Conservation (phyloP, 2,888 invertebrate genomes). For the Andrena trimmerana region DNA sequence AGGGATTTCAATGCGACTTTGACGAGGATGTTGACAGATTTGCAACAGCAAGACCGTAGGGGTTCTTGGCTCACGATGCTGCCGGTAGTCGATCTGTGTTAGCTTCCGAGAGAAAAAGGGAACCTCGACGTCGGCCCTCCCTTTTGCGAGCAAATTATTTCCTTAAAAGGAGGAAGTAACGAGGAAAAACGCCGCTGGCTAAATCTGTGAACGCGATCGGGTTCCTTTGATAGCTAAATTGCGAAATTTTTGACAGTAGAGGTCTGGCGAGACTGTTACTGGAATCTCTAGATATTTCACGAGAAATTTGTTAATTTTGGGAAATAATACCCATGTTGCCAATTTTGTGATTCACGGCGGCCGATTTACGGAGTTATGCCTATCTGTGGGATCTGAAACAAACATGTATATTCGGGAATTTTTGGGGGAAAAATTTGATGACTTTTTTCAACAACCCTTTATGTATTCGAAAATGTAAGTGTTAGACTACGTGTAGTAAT, state of each 20-base stretch:
- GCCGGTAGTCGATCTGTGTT: slow-evolving; percentile 47
- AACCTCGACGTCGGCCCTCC: background rate
- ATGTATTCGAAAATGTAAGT: too few species aligned
- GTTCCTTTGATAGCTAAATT: background rate
- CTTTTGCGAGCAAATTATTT: background rate
- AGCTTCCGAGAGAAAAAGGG: slow-evolving; percentile 13
- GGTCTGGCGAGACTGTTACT: background rate
- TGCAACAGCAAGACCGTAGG: slow-evolving; percentile 66
- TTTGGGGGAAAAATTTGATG: too few species aligned
- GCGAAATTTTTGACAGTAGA: background rate
- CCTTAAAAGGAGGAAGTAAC: background rate
- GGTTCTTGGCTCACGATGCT: slow-evolving; percentile 48
- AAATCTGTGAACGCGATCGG: background rate
- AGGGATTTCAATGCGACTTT: slow-evolving; percentile 58
- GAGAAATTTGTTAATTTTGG: too few species aligned
- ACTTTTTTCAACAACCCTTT: too few species aligned
- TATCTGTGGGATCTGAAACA: too few species aligned
- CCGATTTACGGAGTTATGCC: too few species aligned
- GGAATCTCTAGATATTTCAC: background rate
- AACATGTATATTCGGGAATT: too few species aligned
- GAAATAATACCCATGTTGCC: too few species aligned
- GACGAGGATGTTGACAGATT: slow-evolving; percentile 71
- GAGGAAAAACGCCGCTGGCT: background rate
- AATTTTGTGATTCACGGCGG: too few species aligned
- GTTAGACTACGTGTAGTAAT: too few species aligned